phyloP scores from a whole-genome alignment of 2,113 vertebrate species.

The Blennius ocellaris region DNA sequence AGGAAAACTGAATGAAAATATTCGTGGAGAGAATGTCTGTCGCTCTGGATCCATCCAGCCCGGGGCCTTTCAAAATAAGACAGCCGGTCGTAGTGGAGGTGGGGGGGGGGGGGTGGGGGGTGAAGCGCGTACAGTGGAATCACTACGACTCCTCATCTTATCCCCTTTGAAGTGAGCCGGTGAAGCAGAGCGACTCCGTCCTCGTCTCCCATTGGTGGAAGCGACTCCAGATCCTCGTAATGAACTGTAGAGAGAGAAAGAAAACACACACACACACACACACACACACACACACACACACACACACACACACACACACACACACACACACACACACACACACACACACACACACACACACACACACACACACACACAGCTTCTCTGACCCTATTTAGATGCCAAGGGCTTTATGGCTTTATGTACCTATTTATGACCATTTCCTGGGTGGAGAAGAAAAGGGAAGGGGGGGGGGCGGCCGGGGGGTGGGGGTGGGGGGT shows the following conservation, averaged over 20 bases:
- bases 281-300: not conserved
- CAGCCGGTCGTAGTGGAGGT: constrained; percentile 30
- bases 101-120: too few species aligned
- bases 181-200: constrained; percentile 15
- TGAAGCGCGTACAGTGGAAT: not conserved
- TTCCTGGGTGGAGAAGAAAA: constrained; percentile 60
- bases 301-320: not conserved
- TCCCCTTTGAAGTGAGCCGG: constrained; percentile 14
- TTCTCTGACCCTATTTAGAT: constrained; percentile 47
- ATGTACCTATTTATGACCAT: constrained; percentile 67
- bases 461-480: not conserved
- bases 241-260: constrained; percentile 23
- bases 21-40: too few species aligned
- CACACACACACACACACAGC: not conserved
- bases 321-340: not conserved
- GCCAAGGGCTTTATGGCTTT: constrained; percentile 55
- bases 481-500: too few species aligned
- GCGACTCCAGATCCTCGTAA: constrained; percentile 21
- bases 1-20: constrained; percentile 16
- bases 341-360: not conserved
- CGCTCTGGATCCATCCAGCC: constrained; percentile 14
- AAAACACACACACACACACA: too few species aligned
- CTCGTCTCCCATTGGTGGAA: not conserved
- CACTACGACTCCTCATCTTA: constrained; percentile 11
- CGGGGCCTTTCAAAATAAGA: constrained; percentile 30